Percentiles rank a stretch among this genome's conserved stretches.
Evolutionary conservation across 2,888 invertebrate species (phyloP).

Genomic region (Drosophila crucigera): DNA sequence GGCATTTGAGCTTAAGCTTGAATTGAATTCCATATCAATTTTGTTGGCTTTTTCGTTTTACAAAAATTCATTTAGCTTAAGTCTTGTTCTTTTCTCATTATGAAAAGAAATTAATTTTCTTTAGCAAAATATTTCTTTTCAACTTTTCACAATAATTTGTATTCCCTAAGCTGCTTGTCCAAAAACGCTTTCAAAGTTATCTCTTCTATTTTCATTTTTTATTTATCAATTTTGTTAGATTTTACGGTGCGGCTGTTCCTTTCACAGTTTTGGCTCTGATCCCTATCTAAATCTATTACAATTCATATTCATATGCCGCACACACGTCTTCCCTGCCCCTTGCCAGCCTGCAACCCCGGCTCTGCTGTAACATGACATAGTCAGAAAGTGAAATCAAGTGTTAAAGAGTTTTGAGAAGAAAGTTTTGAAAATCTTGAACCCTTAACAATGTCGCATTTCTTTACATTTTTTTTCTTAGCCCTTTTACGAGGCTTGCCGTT

Average conservation of each 20-base stretch:
- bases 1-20: constrained; percentile 10
- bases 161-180: constrained; percentile 42
- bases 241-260: constrained; percentile 66
- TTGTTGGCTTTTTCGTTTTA: constrained; percentile 10
- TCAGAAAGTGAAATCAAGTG: constrained; percentile 76
- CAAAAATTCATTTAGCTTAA: constrained; percentile 58
- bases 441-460: constrained; percentile 41
- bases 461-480: constrained; percentile 48
- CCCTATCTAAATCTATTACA: constrained; percentile 76
- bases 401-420: constrained; percentile 71
- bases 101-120: constrained; percentile 58
- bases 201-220: constrained; percentile 27
- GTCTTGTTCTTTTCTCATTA: constrained; percentile 28
- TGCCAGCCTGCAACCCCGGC: not conserved
- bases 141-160: constrained; percentile 46
- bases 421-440: constrained; percentile 35
- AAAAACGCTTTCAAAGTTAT: constrained; percentile 43
- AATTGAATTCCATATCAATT: constrained; percentile 1
- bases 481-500: constrained; percentile 58
- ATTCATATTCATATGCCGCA: constrained; percentile 76
- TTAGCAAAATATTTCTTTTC: constrained; percentile 27
- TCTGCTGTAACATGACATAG: constrained; percentile 31
- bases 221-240: constrained; percentile 60
- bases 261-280: constrained; percentile 61
- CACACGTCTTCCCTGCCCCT: constrained; percentile 31